Base-by-base conservation (phyloP, 2,113 vertebrate genomes). In the Oreochromis niloticus region DNA sequence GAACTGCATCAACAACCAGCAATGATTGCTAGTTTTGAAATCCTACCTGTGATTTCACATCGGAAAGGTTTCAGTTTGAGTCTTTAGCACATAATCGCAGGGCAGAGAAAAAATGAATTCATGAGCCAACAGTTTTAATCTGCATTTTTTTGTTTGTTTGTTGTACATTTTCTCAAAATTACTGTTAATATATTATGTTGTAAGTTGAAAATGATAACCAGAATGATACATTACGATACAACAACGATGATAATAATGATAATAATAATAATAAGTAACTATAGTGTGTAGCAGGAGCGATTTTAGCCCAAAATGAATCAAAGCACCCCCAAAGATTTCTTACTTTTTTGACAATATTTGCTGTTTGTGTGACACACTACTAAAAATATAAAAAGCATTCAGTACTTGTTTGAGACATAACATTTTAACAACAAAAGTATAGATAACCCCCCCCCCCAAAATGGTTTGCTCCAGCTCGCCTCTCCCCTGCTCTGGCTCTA, bases 241-340 rank as follows among this genome's bases (percentile, higher is more conserved):
- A 22, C 34, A 9, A 39, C 1, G 0, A 66, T 3, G 0, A 63
- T 17, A 4, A 61, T 3, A 0, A 59, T 57, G 0, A 56, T 27
- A 0, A n/a, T 54, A 0, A 52, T 52, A 24, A 55, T 8, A 4
- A 56, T 30, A 16, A n/a, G 19, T 75, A 30, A 75, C 22, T 73
- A 46, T 73, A 46, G 39, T 46, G 13, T 71, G n/a, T 71, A 16
- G 13, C 24, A 24, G 24, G 24, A 3, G 24, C 24, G 24, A 24
- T 24, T 24, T 24, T 24, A 24, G 24, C 24, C 24, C 24, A 24
- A 24, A 24, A 24, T 24, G 24, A 24, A 24, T 24, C 24, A 24
- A 24, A 24, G 24, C 24, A 24, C 24, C 24, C 24, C 3, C 24
- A 24, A 24, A 24, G 24, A 24, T 24, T 24, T 24, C 24, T 24